Evolutionary conservation across 2,888 invertebrate genomes (phyloP).

Genomic region (Zele albiditarsus): DNA sequence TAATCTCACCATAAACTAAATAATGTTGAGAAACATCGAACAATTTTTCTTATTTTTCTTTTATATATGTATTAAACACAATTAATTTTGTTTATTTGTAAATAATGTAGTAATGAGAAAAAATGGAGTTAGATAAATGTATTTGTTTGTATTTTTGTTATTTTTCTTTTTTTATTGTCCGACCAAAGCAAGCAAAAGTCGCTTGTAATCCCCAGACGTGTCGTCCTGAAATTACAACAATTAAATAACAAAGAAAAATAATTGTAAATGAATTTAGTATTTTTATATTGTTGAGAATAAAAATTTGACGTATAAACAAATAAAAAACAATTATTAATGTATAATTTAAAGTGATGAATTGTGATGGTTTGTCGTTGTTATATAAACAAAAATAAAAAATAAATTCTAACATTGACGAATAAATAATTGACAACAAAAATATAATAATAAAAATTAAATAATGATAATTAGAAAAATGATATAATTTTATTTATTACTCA

Average conservation of each 20-base stretch:
- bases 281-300: background rate
- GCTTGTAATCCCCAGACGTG: conserved; percentile 91
- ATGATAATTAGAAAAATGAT: no score
- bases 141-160: conserved; percentile 24
- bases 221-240: conserved; percentile 79
- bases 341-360: background rate
- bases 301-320: background rate
- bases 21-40: background rate
- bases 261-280: background rate
- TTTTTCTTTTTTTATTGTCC: conserved; percentile 54
- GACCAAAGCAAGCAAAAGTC: conserved; percentile 84
- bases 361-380: conserved; percentile 19
- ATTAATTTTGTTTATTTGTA: background rate
- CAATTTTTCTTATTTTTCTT: background rate
- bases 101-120: background rate
- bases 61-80: conserved; percentile 12
- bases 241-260: conserved; percentile 51
- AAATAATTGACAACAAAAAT: no score
- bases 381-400: background rate
- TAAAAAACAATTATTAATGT: background rate
- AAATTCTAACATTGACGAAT: background rate
- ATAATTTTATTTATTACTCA: conserved; percentile 71
- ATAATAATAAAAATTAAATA: no score
- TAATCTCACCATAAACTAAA: background rate
- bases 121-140: background rate